Evolutionary conservation across 2,797 vertebrate genomes (phyloP), one percentile per base, ranked within the genome.

Genomic region (Poecilia gillii): DNA sequence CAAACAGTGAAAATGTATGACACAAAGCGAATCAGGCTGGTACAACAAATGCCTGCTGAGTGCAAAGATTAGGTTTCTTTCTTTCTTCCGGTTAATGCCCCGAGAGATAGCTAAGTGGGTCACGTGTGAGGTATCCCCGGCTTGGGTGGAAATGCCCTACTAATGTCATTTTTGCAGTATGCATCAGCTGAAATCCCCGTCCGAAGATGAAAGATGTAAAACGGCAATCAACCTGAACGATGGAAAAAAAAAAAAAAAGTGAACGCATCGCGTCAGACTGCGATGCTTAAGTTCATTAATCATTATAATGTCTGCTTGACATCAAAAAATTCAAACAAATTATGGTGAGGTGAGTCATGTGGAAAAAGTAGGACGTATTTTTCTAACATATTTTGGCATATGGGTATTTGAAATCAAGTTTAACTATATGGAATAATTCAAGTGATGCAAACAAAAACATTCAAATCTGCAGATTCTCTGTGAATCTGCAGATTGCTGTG

Each of bases 51-150:
- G 3, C 16, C 20, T 68, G 79, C 72, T 76, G 80, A 85, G 7
- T 12, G 41, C 43, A 75, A 51, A 80, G 57, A 73, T 33, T 55
- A 80, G 73, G 83, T 79, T 88, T 87, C 81, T 70, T 83, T 82
- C 46, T 77, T 73, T 74, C 39, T 36, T 31, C 66, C 45, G 70
- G 45, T 75, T 31, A 28, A 62, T 62, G 77, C 71, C 31, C 8
- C 25, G n/a, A 79, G 78, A 84, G 36, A 68, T 41, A 77, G 73
- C 53, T 84, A 81, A 87, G 55, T 85, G 79, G 87, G 82, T 85
- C 78, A 88, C 45, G 75, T 74, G 45, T 0, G 11, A 77, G 41
- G 49, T 62, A 55, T 81, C 53, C 76, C 74, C 59, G 47, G 59
- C 43, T 31, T 12, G 18, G 28, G 72, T 41, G 75, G 82, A 89